Conservation (phyloP, 1,140 invertebrate genomes). For the Agrypnia vestita region DNA sequence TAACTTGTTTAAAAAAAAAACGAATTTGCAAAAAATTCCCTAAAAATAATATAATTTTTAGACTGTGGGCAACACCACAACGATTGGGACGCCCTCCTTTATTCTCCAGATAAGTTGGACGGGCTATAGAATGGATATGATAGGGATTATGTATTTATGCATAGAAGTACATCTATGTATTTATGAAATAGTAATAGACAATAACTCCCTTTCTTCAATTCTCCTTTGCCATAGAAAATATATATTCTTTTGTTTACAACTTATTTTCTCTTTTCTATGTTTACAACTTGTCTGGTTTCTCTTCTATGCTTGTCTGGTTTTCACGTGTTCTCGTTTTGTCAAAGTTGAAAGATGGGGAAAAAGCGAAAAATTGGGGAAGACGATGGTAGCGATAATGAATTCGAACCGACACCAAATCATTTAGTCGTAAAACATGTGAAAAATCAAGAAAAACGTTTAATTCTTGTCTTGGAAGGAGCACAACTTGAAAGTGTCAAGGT, state of each 20-base stretch:
- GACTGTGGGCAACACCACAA: too few relatives aligned
- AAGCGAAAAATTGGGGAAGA: constrained; percentile 77
- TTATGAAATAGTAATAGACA: too few relatives aligned
- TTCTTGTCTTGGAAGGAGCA: constrained; percentile 94
- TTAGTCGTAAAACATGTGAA: constrained; percentile 79
- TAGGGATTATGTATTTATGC: too few relatives aligned
- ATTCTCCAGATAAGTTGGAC: too few relatives aligned
- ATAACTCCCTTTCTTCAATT: too few relatives aligned
- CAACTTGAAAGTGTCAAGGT: constrained; percentile 97
- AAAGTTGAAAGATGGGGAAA: constrained; percentile 73
- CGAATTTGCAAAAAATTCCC: too few relatives aligned
- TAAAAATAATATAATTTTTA: too few relatives aligned
- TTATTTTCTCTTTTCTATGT: background rate
- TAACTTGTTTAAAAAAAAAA: too few relatives aligned
- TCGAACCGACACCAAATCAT: constrained; percentile 80
- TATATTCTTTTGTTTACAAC: constrained; percentile 10
- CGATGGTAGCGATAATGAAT: constrained; percentile 72
- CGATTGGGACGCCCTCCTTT: too few relatives aligned
- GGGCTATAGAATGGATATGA: too few relatives aligned
- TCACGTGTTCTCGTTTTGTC: constrained; percentile 44
- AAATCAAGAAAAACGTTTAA: constrained; percentile 91
- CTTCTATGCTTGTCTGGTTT: constrained; percentile 13
- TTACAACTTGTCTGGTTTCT: constrained; percentile 8
- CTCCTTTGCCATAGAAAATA: too few relatives aligned
- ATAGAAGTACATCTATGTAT: too few relatives aligned